A percentile compares a stretch with the other conserved stretches of the same genome.
Evolutionary conservation across 2,113 vertebrate genomes (phyloP).

Genomic region (Sander lucioperca): DNA sequence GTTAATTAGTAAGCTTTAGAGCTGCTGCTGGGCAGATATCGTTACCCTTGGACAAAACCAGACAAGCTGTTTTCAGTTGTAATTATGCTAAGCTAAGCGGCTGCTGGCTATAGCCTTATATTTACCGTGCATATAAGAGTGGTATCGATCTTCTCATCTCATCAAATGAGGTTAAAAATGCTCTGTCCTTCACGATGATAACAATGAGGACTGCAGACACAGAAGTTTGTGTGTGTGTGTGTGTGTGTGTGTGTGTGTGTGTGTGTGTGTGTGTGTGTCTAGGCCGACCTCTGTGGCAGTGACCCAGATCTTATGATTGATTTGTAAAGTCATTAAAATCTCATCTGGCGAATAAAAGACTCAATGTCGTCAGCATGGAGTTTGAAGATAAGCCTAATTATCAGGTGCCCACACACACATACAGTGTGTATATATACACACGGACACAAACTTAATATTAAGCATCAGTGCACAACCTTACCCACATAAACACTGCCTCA

Average conservation of each 20-base stretch:
- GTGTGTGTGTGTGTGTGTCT: slow-evolving; percentile 13
- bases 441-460: slow-evolving; percentile 31
- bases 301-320: slow-evolving; percentile 63
- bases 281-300: slow-evolving; percentile 46
- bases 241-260: slow-evolving; percentile 16
- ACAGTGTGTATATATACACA: not conserved
- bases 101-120: not conserved
- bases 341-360: slow-evolving; percentile 47
- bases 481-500: slow-evolving; percentile 35
- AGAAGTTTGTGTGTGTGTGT: slow-evolving; percentile 1
- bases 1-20: not conserved
- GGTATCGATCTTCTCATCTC: not conserved
- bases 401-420: slow-evolving; percentile 35
- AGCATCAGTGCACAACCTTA: slow-evolving; percentile 9
- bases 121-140: not conserved
- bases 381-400: slow-evolving; percentile 61
- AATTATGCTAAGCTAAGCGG: not conserved
- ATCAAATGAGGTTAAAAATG: not conserved
- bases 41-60: not conserved
- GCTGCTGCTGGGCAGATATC: not conserved
- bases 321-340: slow-evolving; percentile 70
- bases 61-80: not conserved
- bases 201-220: slow-evolving; percentile 28
- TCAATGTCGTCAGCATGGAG: slow-evolving; percentile 28
- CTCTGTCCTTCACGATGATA: not conserved